Evolutionary conservation across 2,113 vertebrate species (phyloP).

Genomic region (Emydocephalus ijimae): DNA sequence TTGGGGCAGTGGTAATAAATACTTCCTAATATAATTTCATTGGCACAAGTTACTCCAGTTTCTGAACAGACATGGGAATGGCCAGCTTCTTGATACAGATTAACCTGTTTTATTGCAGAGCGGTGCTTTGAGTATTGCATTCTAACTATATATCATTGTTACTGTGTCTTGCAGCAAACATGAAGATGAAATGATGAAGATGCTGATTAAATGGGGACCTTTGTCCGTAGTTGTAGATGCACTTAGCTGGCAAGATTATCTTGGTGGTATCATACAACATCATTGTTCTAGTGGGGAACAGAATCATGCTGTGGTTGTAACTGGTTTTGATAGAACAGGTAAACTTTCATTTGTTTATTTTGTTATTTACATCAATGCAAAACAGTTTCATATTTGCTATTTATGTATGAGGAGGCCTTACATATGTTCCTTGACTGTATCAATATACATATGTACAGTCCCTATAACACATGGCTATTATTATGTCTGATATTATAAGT

Average conservation of each 20-base stretch:
- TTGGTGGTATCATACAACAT: slow-evolving; percentile 90
- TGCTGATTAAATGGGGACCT: slow-evolving; percentile 79
- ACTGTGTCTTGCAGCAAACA: slow-evolving; percentile 66
- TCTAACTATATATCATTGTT: not conserved
- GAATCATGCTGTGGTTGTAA: slow-evolving; percentile 87
- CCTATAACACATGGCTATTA: not conserved
- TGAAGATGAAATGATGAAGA: slow-evolving; percentile 82
- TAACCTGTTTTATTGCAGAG: not conserved
- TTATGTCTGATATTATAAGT: not conserved
- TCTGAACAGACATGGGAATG: not conserved
- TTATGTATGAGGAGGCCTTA: not conserved
- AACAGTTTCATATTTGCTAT: not conserved
- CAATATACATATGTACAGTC: not conserved
- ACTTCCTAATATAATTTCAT: not conserved
- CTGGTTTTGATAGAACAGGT: slow-evolving; percentile 87
- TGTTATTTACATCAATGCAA: not conserved
- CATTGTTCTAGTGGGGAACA: slow-evolving; percentile 87
- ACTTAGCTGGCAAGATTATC: slow-evolving; percentile 93
- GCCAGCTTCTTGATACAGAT: not conserved
- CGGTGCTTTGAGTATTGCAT: not conserved
- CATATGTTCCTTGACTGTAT: not conserved
- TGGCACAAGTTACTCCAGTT: not conserved
- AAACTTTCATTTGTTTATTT: not conserved
- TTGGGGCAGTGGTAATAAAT: not conserved
- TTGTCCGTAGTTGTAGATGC: slow-evolving; percentile 85